Conservation (phyloP, 2,113 vertebrate genomes). For the Oryzias javanicus region DNA sequence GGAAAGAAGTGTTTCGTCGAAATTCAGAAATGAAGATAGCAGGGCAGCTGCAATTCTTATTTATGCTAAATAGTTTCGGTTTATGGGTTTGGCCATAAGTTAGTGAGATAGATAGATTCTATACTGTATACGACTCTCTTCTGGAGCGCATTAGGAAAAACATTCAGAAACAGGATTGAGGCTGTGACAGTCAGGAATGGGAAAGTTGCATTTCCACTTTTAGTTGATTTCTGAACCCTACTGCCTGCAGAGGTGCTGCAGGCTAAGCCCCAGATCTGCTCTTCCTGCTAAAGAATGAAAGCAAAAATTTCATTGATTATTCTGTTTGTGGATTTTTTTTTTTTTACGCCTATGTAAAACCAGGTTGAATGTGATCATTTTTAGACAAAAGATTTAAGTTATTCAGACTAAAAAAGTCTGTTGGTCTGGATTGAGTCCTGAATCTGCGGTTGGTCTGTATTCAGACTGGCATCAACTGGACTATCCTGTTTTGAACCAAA, state of each 20-base stretch:
- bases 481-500: too few relatives aligned
- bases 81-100: conserved; percentile 8
- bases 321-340: background rate
- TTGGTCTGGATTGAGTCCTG: too few relatives aligned
- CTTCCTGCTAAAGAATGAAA: background rate
- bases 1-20: conserved; percentile 41
- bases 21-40: conserved; percentile 44
- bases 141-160: background rate
- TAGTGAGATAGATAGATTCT: conserved; percentile 22
- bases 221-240: background rate
- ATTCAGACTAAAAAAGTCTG: too few relatives aligned
- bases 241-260: background rate
- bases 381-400: too few relatives aligned
- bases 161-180: background rate
- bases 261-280: background rate
- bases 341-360: background rate
- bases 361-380: background rate
- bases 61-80: conserved; percentile 42
- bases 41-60: conserved; percentile 33
- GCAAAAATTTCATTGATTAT: background rate
- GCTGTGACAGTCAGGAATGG: too few relatives aligned
- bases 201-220: too few relatives aligned
- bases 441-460: too few relatives aligned
- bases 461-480: too few relatives aligned
- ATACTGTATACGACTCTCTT: background rate